Conservation (phyloP, 1,140 invertebrate species). For the Homalodisca vitripennis region DNA sequence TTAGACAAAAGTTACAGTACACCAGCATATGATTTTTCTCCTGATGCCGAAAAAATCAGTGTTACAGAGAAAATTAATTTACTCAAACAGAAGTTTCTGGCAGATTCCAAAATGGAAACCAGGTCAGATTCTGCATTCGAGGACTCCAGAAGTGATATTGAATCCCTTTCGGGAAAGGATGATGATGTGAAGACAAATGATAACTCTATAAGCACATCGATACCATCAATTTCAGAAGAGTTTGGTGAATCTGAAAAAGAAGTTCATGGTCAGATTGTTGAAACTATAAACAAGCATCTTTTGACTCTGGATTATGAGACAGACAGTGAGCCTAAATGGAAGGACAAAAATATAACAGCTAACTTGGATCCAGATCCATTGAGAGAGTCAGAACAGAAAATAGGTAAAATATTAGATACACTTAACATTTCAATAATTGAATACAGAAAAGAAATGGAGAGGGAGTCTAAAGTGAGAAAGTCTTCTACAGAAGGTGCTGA, state of each 20-base stretch:
- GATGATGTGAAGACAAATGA: slow-evolving; percentile 43
- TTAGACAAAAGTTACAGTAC: slow-evolving; percentile 76
- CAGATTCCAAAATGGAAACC: slow-evolving; percentile 16
- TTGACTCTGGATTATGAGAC: slow-evolving; percentile 43
- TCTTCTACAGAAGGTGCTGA: slow-evolving; percentile 28
- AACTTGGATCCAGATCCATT: slow-evolving; percentile 41
- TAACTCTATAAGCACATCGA: slow-evolving; percentile 8
- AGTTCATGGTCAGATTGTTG: slow-evolving; percentile 43
- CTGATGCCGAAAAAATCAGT: slow-evolving; percentile 13
- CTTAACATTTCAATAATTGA: slow-evolving; percentile 39
- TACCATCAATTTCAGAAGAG: slow-evolving; percentile 6
- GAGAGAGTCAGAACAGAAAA: slow-evolving; percentile 30
- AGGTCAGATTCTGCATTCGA: slow-evolving; percentile 24
- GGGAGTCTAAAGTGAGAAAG: slow-evolving; percentile 22
- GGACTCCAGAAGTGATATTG: slow-evolving; percentile 20
- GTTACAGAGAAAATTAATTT: slow-evolving; percentile 13
- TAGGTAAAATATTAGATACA: slow-evolving; percentile 39
- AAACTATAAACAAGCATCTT: slow-evolving; percentile 48
- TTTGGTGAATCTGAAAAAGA: slow-evolving; percentile 32
- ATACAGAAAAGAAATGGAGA: slow-evolving; percentile 32
- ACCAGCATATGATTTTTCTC: slow-evolving; percentile 65
- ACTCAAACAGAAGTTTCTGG: slow-evolving; percentile 38
- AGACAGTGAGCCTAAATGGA: slow-evolving; percentile 37
- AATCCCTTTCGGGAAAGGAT: slow-evolving; percentile 30
- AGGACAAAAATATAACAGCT: slow-evolving; percentile 24